Conservation (phyloP, 1,140 invertebrate species). For the Drosophila repletoides region DNA sequence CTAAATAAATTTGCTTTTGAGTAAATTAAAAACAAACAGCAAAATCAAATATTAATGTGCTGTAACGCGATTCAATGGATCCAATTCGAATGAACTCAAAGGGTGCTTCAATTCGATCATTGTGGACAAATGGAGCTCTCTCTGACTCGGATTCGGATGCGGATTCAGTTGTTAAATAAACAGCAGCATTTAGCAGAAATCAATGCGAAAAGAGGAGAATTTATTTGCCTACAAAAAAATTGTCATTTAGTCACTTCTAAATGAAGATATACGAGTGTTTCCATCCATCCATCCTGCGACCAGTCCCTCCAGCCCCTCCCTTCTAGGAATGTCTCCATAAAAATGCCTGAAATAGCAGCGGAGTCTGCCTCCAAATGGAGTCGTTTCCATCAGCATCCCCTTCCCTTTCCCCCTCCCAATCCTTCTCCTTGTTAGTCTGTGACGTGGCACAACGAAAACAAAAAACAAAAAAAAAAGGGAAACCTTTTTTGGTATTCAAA, state of each 20-base stretch:
- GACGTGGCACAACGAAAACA: slow-evolving; percentile 51
- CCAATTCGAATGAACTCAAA: slow-evolving; percentile 44
- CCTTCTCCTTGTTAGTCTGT: slow-evolving; percentile 43
- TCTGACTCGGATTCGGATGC: slow-evolving; percentile 6
- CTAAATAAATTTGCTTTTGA: slow-evolving; percentile 64
- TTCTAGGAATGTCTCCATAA: slow-evolving; percentile 1
- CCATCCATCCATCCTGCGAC: neutral
- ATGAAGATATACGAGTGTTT: slow-evolving; percentile 38
- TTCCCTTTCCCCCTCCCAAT: neutral
- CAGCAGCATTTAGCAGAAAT: slow-evolving; percentile 62
- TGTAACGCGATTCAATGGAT: slow-evolving; percentile 50
- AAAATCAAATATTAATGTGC: slow-evolving; percentile 74
- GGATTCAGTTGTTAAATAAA: slow-evolving; percentile 38
- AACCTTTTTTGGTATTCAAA: slow-evolving; percentile 74
- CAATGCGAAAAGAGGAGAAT: too few relatives aligned
- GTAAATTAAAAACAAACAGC: slow-evolving; percentile 76
- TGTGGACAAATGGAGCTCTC: slow-evolving; percentile 16
- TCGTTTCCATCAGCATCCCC: slow-evolving; percentile 42
- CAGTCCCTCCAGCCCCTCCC: neutral
- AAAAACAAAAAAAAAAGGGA: too few relatives aligned
- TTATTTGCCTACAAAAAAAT: slow-evolving; percentile 54
- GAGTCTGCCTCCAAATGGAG: slow-evolving; percentile 44
- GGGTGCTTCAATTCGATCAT: slow-evolving; percentile 31
- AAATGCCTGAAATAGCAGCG: slow-evolving; percentile 39
- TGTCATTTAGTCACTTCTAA: slow-evolving; percentile 62